These are phyloP conservation scores for Chrysomela aeneicollis DNA, from an alignment of 2,888 invertebrate genomes.

Conservation along the genomic window DNA sequence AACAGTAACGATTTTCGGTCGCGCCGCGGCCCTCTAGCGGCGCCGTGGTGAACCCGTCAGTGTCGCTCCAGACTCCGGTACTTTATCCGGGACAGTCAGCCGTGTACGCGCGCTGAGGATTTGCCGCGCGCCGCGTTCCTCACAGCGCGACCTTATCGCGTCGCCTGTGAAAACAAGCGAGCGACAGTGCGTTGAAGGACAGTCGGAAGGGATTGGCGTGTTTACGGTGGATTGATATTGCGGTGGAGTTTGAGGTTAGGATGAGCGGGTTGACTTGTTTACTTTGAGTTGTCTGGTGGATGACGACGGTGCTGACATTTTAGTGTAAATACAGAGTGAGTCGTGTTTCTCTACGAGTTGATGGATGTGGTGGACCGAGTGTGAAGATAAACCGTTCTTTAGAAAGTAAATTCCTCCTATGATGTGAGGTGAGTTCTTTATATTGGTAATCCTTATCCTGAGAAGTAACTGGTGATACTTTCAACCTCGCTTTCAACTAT, in stretches of 20 bases:
- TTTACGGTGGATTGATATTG: neutral
- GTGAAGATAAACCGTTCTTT: too few species aligned
- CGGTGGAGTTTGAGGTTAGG: neutral
- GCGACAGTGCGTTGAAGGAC: neutral
- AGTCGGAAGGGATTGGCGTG: neutral
- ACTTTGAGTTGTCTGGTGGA: neutral
- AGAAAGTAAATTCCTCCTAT: too few species aligned
- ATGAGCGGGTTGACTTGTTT: neutral
- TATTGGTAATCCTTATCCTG: too few species aligned
- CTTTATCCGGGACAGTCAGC: slow-evolving; percentile 57
- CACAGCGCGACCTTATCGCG: neutral
- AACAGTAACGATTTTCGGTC: slow-evolving; percentile 60
- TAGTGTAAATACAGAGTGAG: too few species aligned
- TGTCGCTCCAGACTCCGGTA: slow-evolving; percentile 59
- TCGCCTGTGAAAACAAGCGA: neutral
- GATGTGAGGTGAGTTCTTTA: too few species aligned
- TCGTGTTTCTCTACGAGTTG: too few species aligned
- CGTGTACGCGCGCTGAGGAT: slow-evolving; percentile 52
- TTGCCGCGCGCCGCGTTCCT: slow-evolving; percentile 3
- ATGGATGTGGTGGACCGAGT: too few species aligned
- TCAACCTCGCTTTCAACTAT: too few species aligned
- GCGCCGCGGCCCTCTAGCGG: slow-evolving; percentile 51
- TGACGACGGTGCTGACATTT: too few species aligned
- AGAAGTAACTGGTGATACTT: too few species aligned
- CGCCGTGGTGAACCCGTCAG: slow-evolving; percentile 51